Evolutionary conservation across 2,797 vertebrate species (phyloP), one percentile per base, ranked within the genome.

Genomic region (Acropternis orthonyx): DNA sequence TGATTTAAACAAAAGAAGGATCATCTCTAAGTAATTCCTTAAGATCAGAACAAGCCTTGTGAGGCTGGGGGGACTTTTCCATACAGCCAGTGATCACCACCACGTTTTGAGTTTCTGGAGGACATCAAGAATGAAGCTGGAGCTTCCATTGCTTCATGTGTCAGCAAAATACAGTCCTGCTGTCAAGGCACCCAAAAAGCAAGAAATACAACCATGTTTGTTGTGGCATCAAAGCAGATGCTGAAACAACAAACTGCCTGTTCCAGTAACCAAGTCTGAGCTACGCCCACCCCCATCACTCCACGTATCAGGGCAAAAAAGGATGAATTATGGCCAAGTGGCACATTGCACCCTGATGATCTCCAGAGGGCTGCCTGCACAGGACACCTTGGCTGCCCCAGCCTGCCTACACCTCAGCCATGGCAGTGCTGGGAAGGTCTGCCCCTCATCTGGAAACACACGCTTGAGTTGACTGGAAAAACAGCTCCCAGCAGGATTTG

Each of bases 401-500:
- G 61, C 14, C 48, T 61, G 48, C 37, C 68, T 46, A 20, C 14
- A 56, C 51, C 32, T 66, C 62, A 58, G 65, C 3, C 5, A 69
- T 3, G 2, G 66, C 8, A 2, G 10, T 37, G 72, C 43, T 2
- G 11, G 39, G 22, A 44, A 67, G 46, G 72, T 55, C 15, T 65
- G 18, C n/a, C 49, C 82, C 37, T 85, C 7, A 3, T 61, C 85
- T 95, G 67, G 84, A 94, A 96, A 92, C 59, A 89, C 1, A 0
- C 26, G 79, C 27, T 39, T 85, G 59, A 67, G 48, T 84, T 90
- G 95, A 73, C 14, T 61, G 67, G 94, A 77, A 88, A 90, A 95
- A 93, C 55, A 82, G 84, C 0, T 0, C 39, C 76, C 2, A 3
- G 65, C 1, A 4, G 67, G 80, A 56, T 56, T 84, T 79, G 67